Percentiles rank a stretch among this genome's conserved stretches.
Conservation (phyloP, 2,797 vertebrate species). For the Microctenopoma stevenorrisi region DNA sequence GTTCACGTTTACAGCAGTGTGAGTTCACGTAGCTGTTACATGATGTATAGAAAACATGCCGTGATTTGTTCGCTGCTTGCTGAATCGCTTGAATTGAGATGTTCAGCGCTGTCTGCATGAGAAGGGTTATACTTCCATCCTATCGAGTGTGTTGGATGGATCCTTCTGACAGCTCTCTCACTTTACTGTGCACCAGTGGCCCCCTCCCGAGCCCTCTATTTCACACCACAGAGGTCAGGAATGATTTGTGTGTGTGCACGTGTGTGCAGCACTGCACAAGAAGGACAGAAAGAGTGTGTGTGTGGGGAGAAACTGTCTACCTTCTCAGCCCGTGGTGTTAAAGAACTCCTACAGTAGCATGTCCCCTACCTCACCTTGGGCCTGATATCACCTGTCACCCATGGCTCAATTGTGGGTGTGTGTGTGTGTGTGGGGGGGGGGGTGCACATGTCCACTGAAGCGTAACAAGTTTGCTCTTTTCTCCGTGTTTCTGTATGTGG, state of each 20-base stretch:
- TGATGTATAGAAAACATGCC: constrained; percentile 21
- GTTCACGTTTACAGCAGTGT: constrained; percentile 20
- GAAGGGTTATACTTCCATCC: constrained; percentile 68
- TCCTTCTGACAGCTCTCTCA: constrained; percentile 76
- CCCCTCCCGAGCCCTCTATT: constrained; percentile 60
- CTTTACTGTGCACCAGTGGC: constrained; percentile 59
- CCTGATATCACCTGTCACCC: constrained; percentile 74
- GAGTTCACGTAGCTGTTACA: constrained; percentile 31
- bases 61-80: constrained; percentile 52
- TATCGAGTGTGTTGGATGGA: constrained; percentile 71
- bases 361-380: constrained; percentile 81
- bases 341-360: constrained; percentile 70
- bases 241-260: constrained; percentile 34
- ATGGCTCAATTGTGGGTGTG: constrained; percentile 35
- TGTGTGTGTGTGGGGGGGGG: constrained; percentile 1
- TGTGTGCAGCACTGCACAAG: constrained; percentile 20
- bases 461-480: constrained; percentile 43
- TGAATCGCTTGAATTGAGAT: constrained; percentile 66
- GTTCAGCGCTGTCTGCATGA: constrained; percentile 60
- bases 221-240: constrained; percentile 79
- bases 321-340: constrained; percentile 73
- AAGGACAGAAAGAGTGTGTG: constrained; percentile 43
- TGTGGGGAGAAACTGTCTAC: constrained; percentile 70
- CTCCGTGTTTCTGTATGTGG: constrained; percentile 30
- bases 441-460: constrained; percentile 25